Conservation (phyloP, 2,113 vertebrate species). For the Chrysochloris asiatica region DNA sequence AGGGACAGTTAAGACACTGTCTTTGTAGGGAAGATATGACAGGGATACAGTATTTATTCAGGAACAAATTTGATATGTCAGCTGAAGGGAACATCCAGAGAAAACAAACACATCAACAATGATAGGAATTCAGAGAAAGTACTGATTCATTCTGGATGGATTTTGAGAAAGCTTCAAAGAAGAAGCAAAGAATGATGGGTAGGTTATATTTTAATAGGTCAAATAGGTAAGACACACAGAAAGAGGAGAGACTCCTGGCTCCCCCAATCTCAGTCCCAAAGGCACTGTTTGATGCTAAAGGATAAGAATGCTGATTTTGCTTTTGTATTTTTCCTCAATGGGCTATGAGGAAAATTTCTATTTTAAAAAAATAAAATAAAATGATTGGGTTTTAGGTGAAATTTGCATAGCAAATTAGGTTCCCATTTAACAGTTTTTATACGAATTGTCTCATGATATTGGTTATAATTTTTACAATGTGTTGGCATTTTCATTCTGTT, state of each 20-base stretch:
- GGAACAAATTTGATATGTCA: background rate
- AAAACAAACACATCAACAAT: background rate
- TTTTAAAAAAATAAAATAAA: no score
- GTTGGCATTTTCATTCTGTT: no score
- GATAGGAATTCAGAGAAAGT: background rate
- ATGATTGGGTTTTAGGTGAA: no score
- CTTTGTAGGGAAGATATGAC: background rate
- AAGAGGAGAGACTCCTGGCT: background rate
- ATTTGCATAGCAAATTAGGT: no score
- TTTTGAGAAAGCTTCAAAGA: background rate
- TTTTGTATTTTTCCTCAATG: background rate
- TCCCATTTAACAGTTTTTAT: no score
- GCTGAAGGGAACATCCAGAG: background rate
- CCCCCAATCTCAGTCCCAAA: background rate
- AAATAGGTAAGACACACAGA: background rate
- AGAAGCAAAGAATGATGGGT: background rate
- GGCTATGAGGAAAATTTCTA: background rate
- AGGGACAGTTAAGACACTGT: background rate
- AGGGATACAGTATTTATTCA: background rate
- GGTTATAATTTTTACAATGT: no score
- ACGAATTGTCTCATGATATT: no score
- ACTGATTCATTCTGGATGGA: background rate
- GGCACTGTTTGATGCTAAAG: background rate
- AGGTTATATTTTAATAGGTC: background rate
- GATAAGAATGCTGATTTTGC: background rate